phyloP scores from a whole-genome alignment of 1,140 invertebrate species.

The Ptiloglossa arizonensis region DNA sequence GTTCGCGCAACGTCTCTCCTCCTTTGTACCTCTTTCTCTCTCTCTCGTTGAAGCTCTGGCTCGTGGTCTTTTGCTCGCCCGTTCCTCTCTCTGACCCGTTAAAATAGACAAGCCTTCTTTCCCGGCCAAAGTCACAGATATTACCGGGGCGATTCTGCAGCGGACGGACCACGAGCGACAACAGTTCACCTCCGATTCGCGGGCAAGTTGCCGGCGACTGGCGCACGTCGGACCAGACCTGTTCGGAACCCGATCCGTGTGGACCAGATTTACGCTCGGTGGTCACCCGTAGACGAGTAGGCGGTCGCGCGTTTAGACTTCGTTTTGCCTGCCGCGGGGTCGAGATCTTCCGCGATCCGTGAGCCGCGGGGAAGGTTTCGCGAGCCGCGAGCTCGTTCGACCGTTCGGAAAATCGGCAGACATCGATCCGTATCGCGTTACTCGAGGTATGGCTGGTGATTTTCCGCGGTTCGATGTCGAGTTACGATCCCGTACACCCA shows the following conservation, averaged over 20 bases:
- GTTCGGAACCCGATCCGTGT: conserved; percentile 24
- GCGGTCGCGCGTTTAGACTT: conserved; percentile 7
- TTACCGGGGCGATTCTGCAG: conserved; percentile 65
- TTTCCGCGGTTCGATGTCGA: no score
- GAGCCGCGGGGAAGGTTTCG: not conserved
- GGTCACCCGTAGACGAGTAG: conserved; percentile 11
- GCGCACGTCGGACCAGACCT: conserved; percentile 37
- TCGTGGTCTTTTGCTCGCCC: conserved; percentile 27
- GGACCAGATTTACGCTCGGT: conserved; percentile 33
- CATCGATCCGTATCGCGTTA: not conserved
- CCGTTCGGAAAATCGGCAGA: not conserved
- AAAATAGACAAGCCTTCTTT: conserved; percentile 78
- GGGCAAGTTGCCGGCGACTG: conserved; percentile 60
- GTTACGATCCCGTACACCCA: no score
- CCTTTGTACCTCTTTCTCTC: conserved; percentile 5
- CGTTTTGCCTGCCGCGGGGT: no score
- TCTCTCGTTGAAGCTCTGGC: conserved; percentile 36
- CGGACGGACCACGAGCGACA: conserved; percentile 45
- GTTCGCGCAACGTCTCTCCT: conserved; percentile 21
- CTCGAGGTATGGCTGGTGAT: no score
- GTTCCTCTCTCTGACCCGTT: conserved; percentile 67
- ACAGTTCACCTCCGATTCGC: conserved; percentile 73
- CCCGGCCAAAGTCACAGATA: conserved; percentile 75
- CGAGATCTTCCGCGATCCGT: not conserved
- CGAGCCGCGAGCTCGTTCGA: not conserved